Evolutionary conservation across 2,113 vertebrate species (phyloP), one percentile per base, ranked within the genome.

Genomic region (human): DNA sequence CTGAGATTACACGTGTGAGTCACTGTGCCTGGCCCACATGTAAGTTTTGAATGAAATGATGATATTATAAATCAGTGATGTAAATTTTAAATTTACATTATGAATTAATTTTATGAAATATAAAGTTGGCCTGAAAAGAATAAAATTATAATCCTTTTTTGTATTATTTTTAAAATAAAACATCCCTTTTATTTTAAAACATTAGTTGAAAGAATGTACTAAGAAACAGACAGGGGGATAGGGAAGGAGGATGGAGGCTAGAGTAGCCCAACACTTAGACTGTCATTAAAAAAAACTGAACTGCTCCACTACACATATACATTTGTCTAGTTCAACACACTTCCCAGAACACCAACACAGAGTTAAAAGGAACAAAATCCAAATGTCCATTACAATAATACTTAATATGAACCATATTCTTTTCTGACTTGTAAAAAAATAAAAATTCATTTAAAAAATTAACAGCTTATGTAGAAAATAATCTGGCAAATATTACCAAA

Each of bases 41-140:
- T 85, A 88, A 97, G 32, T 96, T 82, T 6, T 89, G 30, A 95
- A 90, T 64, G 6, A 89, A 93, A 97, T 30, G 10, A 92, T 88
- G 43, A 85, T 43, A 25, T 85, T 40, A 93, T 40, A 89, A 93
- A 87, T 22, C 72, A 96, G 82, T 80, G 13, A 64, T 35, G 89
- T 66, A 64, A 64, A 64, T 64, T 76, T 52, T 61, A 48, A 86
- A 52, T 40, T 76, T 79, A 20, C 52, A 55, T 83, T 94, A 59
- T 38, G 38, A 83, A 88, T 80, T 72, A 20, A 59, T 43, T 64
- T 48, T 88, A 91, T 72, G 86, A 94, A 81, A 80, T 57, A 43
- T 61, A 83, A 85, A 86, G 7, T 2, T 93, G 57, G 57, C 14
- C 40, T 25, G 12, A 83, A 68, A 78, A 9, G 73, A 40, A 10